Evolutionary conservation across 2,888 invertebrate genomes (phyloP).

Genomic region (Maniola hyperantus): DNA sequence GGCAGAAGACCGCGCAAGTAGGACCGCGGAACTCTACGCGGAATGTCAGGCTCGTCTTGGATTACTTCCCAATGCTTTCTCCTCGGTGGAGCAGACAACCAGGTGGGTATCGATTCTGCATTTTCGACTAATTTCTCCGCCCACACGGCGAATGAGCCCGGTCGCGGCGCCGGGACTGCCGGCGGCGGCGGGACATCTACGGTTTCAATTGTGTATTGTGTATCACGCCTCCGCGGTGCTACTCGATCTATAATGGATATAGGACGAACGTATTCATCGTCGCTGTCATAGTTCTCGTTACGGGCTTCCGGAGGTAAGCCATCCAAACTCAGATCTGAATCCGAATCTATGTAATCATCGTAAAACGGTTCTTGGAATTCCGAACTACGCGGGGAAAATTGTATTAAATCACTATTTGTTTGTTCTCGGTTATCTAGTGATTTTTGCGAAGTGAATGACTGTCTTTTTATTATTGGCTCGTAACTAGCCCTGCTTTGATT

Average conservation of each 20-base stretch:
- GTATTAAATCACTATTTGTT: slow-evolving; percentile 64
- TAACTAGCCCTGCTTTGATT: slow-evolving; percentile 54
- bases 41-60: slow-evolving; percentile 69
- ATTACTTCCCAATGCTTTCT: slow-evolving; percentile 63
- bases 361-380: slow-evolving; percentile 50
- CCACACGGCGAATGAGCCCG: slow-evolving; percentile 69
- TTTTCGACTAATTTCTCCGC: slow-evolving; percentile 80
- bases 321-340: slow-evolving; percentile 61
- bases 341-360: slow-evolving; percentile 50
- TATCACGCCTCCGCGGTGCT: slow-evolving; percentile 61
- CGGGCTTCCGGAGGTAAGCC: slow-evolving; percentile 55
- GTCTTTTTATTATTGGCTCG: slow-evolving; percentile 55
- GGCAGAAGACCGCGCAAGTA: slow-evolving; percentile 87
- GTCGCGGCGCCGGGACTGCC: slow-evolving; percentile 67
- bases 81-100: slow-evolving; percentile 77
- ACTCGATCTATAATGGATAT: slow-evolving; percentile 67
- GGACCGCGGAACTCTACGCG: slow-evolving; percentile 68
- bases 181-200: slow-evolving; percentile 79
- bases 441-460: slow-evolving; percentile 45
- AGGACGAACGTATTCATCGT: slow-evolving; percentile 67
- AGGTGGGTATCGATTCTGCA: slow-evolving; percentile 77
- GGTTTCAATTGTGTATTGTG: slow-evolving; percentile 62
- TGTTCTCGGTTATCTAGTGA: slow-evolving; percentile 44
- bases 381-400: slow-evolving; percentile 63
- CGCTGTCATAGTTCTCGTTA: slow-evolving; percentile 54